Base-by-base conservation (phyloP, 2,113 vertebrate species). In the Myotis yumanensis region DNA sequence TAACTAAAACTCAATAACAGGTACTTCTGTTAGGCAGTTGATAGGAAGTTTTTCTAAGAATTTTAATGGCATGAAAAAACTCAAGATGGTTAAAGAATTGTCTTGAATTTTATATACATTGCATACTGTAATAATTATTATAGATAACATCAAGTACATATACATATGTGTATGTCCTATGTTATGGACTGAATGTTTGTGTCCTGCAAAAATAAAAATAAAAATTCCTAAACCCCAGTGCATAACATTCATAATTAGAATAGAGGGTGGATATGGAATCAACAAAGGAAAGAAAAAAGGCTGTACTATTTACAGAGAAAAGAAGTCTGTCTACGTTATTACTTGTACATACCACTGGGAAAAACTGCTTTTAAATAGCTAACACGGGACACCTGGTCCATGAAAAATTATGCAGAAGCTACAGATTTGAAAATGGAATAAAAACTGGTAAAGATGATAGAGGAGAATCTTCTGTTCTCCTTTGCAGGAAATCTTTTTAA, bases 1-100 rank as follows among this genome's bases (percentile, higher is more conserved):
- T 72, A 71, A 86, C 77, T 95, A 89, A 95, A 91, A 71, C 37
- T 71, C 71, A 68, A 64, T 15, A 85, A 43, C 23, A 32, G 11
- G 1, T 48, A 18, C 10, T 85, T 86, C 4, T 52, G 16, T 72
- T 72, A 92, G 16, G 32, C 48, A 64, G 6, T 1, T 87, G 25
- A 68, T 15, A 59, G 11, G 37, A 72, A 73, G 5, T 40, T 90
- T 93, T 87, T 62, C 85, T 48, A 77, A 86, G 32, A 95, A 86
- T 93, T 86, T 83, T 79, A 86, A 54, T 51, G 7, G 3, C 17
- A 51, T 66, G 28, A 73, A 48, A 69, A 89, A 59, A 18, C 30
- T 64, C 51, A 86, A 64, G 18, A n/a, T 59, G 22, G 30, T 37
- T 90, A 59, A 71, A 87, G 15, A 76, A 76, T 69, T 4, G 22